These are phyloP conservation scores for Saccostrea cuccullata DNA, from an alignment of 1,140 invertebrate genomes.

Conservation along the genomic window DNA sequence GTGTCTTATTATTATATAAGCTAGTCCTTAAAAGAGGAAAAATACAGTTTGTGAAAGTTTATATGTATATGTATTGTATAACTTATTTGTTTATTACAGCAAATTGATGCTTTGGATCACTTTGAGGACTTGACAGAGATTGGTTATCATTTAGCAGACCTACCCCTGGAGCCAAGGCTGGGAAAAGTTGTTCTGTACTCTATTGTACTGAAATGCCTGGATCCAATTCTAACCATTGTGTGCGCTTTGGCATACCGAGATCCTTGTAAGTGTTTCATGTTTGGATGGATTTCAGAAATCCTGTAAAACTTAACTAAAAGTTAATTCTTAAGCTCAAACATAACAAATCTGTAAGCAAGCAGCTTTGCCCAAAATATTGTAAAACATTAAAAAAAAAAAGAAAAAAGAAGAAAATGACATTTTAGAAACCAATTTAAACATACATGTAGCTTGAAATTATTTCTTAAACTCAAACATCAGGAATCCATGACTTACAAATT, in stretches of 20 bases:
- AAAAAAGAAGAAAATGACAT: no score
- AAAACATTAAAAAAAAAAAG: no score
- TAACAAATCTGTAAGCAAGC: no score
- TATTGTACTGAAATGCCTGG: constrained; percentile 94
- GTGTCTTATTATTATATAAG: neutral
- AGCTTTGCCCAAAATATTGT: no score
- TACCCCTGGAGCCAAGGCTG: constrained; percentile 93
- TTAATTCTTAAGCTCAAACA: no score
- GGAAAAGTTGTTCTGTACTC: constrained; percentile 95
- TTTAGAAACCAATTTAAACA: no score
- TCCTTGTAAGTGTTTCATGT: constrained; percentile 78
- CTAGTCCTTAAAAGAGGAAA: neutral
- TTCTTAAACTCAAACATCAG: no score
- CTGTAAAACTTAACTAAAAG: no score
- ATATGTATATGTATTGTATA: neutral
- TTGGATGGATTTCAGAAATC: no score
- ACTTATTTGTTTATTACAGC: constrained; percentile 79
- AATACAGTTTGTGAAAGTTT: neutral
- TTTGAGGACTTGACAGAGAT: constrained; percentile 90
- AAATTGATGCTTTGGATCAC: constrained; percentile 89
- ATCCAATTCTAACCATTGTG: constrained; percentile 95
- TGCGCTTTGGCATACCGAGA: constrained; percentile 90
- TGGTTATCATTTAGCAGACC: constrained; percentile 91
- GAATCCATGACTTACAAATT: no score
- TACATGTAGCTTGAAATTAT: no score